Percentiles rank a stretch among this genome's conserved stretches.
Evolutionary conservation across 2,113 vertebrate genomes (phyloP).

Genomic region (Chionis minor): DNA sequence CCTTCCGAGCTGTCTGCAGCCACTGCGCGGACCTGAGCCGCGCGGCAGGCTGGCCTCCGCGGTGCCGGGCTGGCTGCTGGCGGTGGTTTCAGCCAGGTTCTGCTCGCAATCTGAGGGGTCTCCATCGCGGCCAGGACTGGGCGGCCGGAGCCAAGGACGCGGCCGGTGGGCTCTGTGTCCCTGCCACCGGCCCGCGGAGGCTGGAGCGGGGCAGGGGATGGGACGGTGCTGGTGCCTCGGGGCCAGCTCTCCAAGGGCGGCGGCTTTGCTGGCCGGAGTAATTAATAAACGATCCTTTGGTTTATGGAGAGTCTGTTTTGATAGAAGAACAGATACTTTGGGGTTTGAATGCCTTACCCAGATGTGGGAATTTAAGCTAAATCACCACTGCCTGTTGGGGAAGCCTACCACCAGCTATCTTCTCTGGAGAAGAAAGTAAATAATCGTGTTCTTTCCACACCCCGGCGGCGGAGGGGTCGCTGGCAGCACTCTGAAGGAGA

Average conservation of each 20-base stretch:
- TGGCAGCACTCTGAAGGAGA: background rate
- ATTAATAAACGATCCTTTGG: background rate
- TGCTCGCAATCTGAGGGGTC: background rate
- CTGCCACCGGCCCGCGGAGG: background rate
- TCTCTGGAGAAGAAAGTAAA: background rate
- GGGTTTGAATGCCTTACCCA: background rate
- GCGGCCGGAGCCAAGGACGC: accelerated
- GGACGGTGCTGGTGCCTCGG: background rate
- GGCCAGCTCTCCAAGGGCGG: background rate
- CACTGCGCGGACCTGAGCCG: background rate
- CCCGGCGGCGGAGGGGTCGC: accelerated
- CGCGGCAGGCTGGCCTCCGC: background rate
- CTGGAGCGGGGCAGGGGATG: background rate
- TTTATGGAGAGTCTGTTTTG: background rate
- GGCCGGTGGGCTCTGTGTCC: background rate
- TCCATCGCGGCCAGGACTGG: accelerated
- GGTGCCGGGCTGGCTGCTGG: background rate
- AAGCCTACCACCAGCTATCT: background rate
- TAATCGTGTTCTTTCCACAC: background rate
- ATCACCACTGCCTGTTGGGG: background rate
- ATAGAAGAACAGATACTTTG: background rate
- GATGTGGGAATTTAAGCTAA: background rate
- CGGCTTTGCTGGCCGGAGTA: background rate
- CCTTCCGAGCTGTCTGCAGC: no score
- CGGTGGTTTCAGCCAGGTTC: background rate